A percentile compares a stretch with the other conserved stretches of the same genome.
Conservation (phyloP, 2,888 invertebrate species). For the Drosophila macrospina region DNA sequence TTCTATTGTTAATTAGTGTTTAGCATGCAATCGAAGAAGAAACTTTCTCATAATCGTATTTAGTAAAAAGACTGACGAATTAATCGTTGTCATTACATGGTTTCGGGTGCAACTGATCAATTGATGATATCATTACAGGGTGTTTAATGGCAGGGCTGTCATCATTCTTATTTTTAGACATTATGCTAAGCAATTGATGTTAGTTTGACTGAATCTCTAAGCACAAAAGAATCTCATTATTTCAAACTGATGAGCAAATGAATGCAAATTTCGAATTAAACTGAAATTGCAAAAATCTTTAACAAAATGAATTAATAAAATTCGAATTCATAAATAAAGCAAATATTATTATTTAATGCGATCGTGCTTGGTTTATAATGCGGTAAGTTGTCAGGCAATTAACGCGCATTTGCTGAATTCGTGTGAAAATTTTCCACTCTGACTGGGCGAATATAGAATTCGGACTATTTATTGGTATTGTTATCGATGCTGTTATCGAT, state of each 20-base stretch:
- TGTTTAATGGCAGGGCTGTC: slow-evolving; percentile 8
- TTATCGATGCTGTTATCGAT: slow-evolving; percentile 22
- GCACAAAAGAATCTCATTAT: neutral
- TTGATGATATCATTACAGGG: slow-evolving; percentile 55
- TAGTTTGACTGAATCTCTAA: neutral
- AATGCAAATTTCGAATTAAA: neutral
- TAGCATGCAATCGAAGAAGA: no score
- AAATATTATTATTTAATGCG: slow-evolving; percentile 26
- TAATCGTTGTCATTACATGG: slow-evolving; percentile 11
- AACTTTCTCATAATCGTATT: neutral
- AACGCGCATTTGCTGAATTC: slow-evolving; percentile 71
- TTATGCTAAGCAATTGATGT: no score
- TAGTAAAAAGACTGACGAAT: neutral
- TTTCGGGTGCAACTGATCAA: slow-evolving; percentile 29
- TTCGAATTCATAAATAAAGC: slow-evolving; percentile 6
- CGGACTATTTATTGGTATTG: slow-evolving; percentile 13
- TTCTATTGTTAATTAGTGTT: no score
- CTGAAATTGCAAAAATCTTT: no score
- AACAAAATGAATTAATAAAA: slow-evolving; percentile 5
- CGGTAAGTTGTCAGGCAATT: slow-evolving; percentile 47
- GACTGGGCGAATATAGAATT: neutral
- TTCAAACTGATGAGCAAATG: neutral
- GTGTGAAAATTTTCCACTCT: slow-evolving; percentile 75
- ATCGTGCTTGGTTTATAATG: slow-evolving; percentile 54
- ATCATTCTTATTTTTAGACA: slow-evolving; percentile 49